Evolutionary conservation across 30 jellyfish, hydroid and myxozoan species (phyloP).

Genomic region (Hydractinia symbiolongicarpus): DNA sequence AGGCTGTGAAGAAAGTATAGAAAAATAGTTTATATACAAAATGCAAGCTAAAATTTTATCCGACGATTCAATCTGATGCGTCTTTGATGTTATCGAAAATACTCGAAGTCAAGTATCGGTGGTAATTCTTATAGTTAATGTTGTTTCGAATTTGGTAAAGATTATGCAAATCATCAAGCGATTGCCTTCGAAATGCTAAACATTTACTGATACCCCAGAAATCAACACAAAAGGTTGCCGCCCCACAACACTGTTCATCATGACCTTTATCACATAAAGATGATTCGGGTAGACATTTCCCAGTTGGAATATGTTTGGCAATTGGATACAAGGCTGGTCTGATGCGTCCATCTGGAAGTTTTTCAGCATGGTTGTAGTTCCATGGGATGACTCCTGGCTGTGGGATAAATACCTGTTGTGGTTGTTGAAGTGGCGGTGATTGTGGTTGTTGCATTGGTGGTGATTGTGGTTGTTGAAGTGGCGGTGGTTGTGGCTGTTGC

Average conservation of each 20-base stretch:
- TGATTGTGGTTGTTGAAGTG: conserved; percentile 4
- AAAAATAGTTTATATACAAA: no score
- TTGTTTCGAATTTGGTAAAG: conserved; percentile 59
- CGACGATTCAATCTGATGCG: no score
- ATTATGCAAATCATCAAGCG: conserved; percentile 33
- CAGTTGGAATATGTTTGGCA: conserved; percentile 40
- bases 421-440: background rate
- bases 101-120: background rate
- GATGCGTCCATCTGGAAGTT: conserved; percentile 22
- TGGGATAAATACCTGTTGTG: background rate
- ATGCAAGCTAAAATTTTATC: no score
- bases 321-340: conserved; percentile 31
- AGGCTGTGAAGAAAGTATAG: no score
- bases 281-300: conserved; percentile 74
- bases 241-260: conserved; percentile 93
- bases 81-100: no score
- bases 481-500: background rate
- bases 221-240: conserved; percentile 82
- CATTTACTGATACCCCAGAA: conserved; percentile 92
- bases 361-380: conserved; percentile 19
- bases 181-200: conserved; percentile 54
- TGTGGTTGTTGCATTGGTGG: background rate
- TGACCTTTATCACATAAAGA: conserved; percentile 81
- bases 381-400: conserved; percentile 30
- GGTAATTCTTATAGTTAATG: conserved; percentile 52